Conservation (phyloP, 2,113 vertebrate genomes). For the Callipepla californica region DNA sequence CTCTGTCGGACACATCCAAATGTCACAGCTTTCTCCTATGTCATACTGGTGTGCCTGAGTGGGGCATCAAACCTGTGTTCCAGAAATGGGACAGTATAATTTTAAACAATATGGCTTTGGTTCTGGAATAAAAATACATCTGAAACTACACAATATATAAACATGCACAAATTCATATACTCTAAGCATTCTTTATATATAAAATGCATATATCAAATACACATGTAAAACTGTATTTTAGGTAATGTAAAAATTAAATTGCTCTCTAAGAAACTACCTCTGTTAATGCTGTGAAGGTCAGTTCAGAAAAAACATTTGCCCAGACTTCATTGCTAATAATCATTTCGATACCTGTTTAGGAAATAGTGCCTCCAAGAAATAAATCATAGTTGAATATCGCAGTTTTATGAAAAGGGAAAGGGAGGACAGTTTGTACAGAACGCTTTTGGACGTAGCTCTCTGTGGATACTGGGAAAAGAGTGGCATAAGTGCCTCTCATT, state of each 20-base stretch:
- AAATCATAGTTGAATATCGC: neutral
- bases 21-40: slow-evolving; percentile 14
- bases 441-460: neutral
- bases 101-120: neutral
- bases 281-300: neutral
- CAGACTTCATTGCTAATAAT: neutral
- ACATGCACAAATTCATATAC: neutral
- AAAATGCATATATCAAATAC: neutral
- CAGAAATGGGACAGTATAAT: fast-evolving
- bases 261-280: neutral
- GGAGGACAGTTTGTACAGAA: neutral
- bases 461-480: neutral
- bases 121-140: neutral
- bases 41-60: neutral
- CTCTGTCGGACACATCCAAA: slow-evolving; percentile 48
- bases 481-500: neutral
- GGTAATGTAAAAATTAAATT: neutral
- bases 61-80: neutral
- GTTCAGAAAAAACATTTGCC: neutral
- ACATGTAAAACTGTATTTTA: neutral
- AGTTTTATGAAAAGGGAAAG: neutral
- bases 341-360: neutral
- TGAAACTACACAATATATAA: neutral
- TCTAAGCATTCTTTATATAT: neutral
- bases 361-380: neutral